phyloP scores from a whole-genome alignment of 2,113 vertebrate genomes.

The Pollimyrus isidori region DNA sequence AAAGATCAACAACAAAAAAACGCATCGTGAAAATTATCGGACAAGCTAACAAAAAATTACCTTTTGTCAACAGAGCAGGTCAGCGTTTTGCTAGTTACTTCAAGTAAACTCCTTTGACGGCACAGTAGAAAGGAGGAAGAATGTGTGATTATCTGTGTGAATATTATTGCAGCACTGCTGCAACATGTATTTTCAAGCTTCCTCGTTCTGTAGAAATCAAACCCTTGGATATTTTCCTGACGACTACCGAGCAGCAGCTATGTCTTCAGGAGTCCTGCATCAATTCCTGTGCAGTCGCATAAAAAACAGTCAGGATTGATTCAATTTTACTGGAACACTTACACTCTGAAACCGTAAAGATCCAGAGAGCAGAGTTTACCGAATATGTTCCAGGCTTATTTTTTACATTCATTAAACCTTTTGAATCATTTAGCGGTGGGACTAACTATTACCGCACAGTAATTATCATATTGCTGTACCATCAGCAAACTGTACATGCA shows the following conservation, averaged over 20 bases:
- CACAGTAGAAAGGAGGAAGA: slow-evolving; percentile 5
- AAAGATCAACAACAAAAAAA: not conserved
- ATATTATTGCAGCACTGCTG: slow-evolving; percentile 11
- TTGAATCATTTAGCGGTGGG: not conserved
- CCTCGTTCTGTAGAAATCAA: slow-evolving; percentile 1
- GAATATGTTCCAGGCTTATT: not conserved
- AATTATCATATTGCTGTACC: not conserved
- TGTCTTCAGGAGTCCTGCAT: not conserved
- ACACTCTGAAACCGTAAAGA: not conserved
- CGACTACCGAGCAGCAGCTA: not conserved
- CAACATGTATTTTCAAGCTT: not conserved
- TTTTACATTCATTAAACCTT: not conserved
- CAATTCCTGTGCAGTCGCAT: not conserved
- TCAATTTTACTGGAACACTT: not conserved
- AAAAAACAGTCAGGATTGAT: not conserved
- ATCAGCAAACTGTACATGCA: not conserved
- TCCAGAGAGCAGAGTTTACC: not conserved
- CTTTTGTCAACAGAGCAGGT: slow-evolving; percentile 18
- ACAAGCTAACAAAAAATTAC: not conserved
- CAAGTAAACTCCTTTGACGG: not conserved
- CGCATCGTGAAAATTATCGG: not conserved
- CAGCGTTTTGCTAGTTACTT: slow-evolving; percentile 21
- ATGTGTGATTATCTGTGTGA: slow-evolving; percentile 8
- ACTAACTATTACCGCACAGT: not conserved
- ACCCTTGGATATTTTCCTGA: slow-evolving; percentile 1